A percentile compares a stretch with the other conserved stretches of the same genome.
Conservation (phyloP, 2,797 vertebrate species). For the Poecilia velifera region DNA sequence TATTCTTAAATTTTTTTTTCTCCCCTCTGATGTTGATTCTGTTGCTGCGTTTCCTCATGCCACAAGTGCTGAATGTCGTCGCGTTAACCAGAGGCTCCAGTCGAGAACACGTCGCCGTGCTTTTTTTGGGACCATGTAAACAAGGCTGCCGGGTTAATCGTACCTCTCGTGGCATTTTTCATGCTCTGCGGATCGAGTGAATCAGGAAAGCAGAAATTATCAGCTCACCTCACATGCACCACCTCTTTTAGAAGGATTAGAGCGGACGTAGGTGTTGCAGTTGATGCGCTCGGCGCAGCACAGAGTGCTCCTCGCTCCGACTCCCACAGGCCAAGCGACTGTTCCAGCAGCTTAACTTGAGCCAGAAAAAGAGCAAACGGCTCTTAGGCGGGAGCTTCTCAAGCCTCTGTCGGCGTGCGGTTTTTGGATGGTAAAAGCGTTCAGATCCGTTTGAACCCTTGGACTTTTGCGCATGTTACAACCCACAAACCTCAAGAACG, state of each 20-base stretch:
- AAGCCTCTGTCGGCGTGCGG: conserved; percentile 35
- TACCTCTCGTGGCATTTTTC: conserved; percentile 27
- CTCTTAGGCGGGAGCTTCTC: conserved; percentile 35
- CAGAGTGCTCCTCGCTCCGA: conserved; percentile 66
- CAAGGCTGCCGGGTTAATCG: conserved; percentile 49
- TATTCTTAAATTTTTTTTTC: too few relatives aligned
- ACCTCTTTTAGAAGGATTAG: conserved; percentile 57
- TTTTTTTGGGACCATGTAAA: conserved; percentile 56
- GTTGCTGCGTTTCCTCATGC: neutral
- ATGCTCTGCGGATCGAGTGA: neutral
- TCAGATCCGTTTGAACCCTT: neutral
- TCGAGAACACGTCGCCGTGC: conserved; percentile 50
- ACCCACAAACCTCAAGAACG: neutral
- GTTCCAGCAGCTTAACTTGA: conserved; percentile 34
- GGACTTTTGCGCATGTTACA: neutral
- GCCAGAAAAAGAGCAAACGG: conserved; percentile 65
- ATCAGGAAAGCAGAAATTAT: conserved; percentile 58
- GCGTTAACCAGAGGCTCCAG: conserved; percentile 26
- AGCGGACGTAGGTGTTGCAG: conserved; percentile 57
- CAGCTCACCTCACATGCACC: conserved; percentile 42
- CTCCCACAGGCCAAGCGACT: conserved; percentile 67
- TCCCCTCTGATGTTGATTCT: neutral
- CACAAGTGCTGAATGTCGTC: neutral
- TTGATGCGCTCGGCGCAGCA: conserved; percentile 32
- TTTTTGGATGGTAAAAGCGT: conserved; percentile 28